phyloP scores from a whole-genome alignment of 2,797 vertebrate species.

The Semotilus atromaculatus region DNA sequence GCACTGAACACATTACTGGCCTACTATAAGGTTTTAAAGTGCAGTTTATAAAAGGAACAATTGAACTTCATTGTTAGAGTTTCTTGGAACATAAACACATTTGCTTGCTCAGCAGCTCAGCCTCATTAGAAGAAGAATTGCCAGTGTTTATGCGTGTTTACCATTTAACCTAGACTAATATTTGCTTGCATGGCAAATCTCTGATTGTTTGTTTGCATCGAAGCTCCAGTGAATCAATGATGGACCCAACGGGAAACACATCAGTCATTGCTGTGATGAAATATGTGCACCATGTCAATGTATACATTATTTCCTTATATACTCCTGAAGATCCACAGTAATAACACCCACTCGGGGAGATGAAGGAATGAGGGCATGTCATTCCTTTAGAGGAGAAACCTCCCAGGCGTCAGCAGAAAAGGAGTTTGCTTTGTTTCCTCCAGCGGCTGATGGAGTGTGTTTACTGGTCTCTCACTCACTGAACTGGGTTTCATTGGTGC shows the following conservation, averaged over 20 bases:
- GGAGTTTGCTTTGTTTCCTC: slow-evolving; percentile 69
- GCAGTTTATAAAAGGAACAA: not conserved
- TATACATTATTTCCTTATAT: not conserved
- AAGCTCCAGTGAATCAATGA: not conserved
- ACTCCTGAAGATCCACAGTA: slow-evolving; percentile 40
- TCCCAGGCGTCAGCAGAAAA: slow-evolving; percentile 71
- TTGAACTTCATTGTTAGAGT: slow-evolving; percentile 19
- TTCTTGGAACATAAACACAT: slow-evolving; percentile 25
- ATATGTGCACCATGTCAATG: not conserved
- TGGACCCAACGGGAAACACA: not conserved
- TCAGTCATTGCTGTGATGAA: not conserved
- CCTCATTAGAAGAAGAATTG: slow-evolving; percentile 30
- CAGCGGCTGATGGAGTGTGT: slow-evolving; percentile 60
- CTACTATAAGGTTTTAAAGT: not conserved
- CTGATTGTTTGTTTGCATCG: not conserved
- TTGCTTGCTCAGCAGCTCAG: slow-evolving; percentile 28
- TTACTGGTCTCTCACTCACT: not conserved
- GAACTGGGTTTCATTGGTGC: slow-evolving; percentile 38
- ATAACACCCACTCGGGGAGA: slow-evolving; percentile 56
- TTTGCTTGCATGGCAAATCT: slow-evolving; percentile 6
- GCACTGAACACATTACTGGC: not conserved
- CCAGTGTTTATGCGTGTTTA: slow-evolving; percentile 20
- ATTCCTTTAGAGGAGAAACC: slow-evolving; percentile 70
- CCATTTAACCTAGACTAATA: slow-evolving; percentile 15
- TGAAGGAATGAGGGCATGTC: slow-evolving; percentile 50